These are phyloP conservation scores for Pollenia amentaria DNA, from an alignment of 2,888 invertebrate genomes.

Conservation along the genomic window DNA sequence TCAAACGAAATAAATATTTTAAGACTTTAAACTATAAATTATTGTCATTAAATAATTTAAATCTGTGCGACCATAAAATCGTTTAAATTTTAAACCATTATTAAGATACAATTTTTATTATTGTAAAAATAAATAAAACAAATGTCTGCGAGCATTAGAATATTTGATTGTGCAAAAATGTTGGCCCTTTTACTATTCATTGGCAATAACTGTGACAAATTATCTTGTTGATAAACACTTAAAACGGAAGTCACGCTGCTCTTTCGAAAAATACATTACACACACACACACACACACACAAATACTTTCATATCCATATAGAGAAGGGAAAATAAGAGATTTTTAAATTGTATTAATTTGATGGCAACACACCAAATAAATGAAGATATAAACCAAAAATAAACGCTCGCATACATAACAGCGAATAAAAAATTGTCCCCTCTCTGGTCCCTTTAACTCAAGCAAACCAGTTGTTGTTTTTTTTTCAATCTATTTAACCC, in stretches of 20 bases:
- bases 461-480: neutral
- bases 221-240: slow-evolving; percentile 74
- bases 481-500: slow-evolving; percentile 62
- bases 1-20: slow-evolving; percentile 15
- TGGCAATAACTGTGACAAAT: slow-evolving; percentile 74
- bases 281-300: slow-evolving; percentile 9
- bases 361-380: slow-evolving; percentile 65
- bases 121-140: slow-evolving; percentile 39
- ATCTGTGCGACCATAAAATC: neutral
- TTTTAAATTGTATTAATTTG: slow-evolving; percentile 61
- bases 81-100: slow-evolving; percentile 46
- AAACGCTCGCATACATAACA: neutral
- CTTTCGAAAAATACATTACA: slow-evolving; percentile 1
- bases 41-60: slow-evolving; percentile 27
- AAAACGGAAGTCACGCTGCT: slow-evolving; percentile 71
- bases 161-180: slow-evolving; percentile 41
- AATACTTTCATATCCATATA: neutral
- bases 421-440: neutral
- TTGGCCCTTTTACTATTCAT: slow-evolving; percentile 69
- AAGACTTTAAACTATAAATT: slow-evolving; percentile 50
- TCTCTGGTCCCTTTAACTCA: neutral
- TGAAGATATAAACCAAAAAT: slow-evolving; percentile 37
- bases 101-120: slow-evolving; percentile 45
- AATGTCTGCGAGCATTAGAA: slow-evolving; percentile 5
- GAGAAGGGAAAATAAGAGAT: slow-evolving; percentile 4